Percentiles rank a stretch among this genome's conserved stretches.
These are phyloP conservation scores for Tortricodes alternella DNA, from an alignment of 2,888 invertebrate genomes.

Conservation along the genomic window DNA sequence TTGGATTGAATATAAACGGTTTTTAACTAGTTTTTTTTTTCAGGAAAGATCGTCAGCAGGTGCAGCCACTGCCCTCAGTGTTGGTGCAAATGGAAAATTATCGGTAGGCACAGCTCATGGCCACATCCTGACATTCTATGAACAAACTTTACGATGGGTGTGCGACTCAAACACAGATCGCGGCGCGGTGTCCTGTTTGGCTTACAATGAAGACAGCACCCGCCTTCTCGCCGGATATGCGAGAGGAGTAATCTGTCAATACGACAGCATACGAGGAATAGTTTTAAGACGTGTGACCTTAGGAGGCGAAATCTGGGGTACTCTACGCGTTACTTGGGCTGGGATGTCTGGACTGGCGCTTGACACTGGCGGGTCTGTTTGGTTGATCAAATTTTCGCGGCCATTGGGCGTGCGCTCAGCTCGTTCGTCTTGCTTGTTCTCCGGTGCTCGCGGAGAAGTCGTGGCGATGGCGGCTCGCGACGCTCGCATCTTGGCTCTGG, in stretches of 20 bases:
- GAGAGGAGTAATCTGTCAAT: slow-evolving; percentile 94
- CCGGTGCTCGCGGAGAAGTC: slow-evolving; percentile 96
- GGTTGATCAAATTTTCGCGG: slow-evolving; percentile 94
- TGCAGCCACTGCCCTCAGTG: slow-evolving; percentile 92
- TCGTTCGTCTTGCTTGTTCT: slow-evolving; percentile 96
- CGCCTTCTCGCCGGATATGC: slow-evolving; percentile 89
- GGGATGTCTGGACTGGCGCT: slow-evolving; percentile 80
- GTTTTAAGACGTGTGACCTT: slow-evolving; percentile 72
- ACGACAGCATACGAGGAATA: slow-evolving; percentile 89
- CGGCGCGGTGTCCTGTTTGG: slow-evolving; percentile 91
- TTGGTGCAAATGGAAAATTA: slow-evolving; percentile 86
- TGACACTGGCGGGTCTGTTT: slow-evolving; percentile 98
- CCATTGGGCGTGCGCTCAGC: slow-evolving; percentile 94
- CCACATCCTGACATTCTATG: slow-evolving; percentile 87
- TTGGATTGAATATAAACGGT: no score
- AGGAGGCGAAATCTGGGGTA: slow-evolving; percentile 77
- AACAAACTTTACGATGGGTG: slow-evolving; percentile 95
- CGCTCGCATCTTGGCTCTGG: slow-evolving; percentile 91
- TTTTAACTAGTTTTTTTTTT: no score
- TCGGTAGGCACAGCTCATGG: slow-evolving; percentile 98
- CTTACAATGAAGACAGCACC: slow-evolving; percentile 93
- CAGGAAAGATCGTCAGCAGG: slow-evolving; percentile 95
- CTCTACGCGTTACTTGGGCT: slow-evolving; percentile 72
- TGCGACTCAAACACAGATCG: slow-evolving; percentile 86
- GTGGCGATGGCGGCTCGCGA: slow-evolving; percentile 73